These are phyloP conservation scores for Lophotis ruficrista DNA, from an alignment of 2,113 vertebrate genomes.

Conservation along the genomic window DNA sequence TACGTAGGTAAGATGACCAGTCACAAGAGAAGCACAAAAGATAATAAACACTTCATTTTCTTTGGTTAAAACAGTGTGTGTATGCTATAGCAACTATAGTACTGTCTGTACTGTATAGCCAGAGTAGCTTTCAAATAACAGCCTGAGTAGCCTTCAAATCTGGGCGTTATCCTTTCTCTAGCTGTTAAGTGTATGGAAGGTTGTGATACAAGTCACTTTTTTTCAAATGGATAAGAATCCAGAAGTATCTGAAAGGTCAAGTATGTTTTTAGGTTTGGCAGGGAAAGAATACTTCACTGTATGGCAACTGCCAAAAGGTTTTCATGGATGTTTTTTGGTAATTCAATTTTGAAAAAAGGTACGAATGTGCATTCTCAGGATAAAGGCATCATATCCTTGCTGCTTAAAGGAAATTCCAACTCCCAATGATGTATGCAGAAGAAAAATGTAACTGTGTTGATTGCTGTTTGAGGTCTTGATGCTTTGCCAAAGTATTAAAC, in stretches of 20 bases:
- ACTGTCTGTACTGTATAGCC: not conserved
- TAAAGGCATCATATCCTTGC: not conserved
- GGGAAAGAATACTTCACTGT: not conserved
- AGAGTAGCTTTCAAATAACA: not conserved
- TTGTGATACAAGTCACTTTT: not conserved
- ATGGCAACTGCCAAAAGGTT: not conserved
- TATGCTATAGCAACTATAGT: not conserved
- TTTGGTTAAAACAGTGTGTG: not conserved
- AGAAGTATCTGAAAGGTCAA: not conserved
- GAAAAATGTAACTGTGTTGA: not conserved
- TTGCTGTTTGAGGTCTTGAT: not conserved
- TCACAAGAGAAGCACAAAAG: not conserved
- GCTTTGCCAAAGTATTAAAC: not conserved
- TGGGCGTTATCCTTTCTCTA: not conserved
- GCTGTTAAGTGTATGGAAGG: not conserved
- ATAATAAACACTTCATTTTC: not conserved
- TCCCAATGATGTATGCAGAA: not conserved
- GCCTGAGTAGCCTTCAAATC: not conserved
- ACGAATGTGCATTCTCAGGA: not conserved
- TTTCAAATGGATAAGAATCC: not conserved
- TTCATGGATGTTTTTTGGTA: not conserved
- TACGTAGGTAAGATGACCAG: not conserved
- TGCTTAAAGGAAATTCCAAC: not conserved
- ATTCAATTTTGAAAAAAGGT: not conserved
- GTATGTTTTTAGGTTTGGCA: not conserved